Percentiles rank a stretch among this genome's conserved stretches.
Conservation (phyloP, 2,797 vertebrate genomes). For the Molossus molossus region DNA sequence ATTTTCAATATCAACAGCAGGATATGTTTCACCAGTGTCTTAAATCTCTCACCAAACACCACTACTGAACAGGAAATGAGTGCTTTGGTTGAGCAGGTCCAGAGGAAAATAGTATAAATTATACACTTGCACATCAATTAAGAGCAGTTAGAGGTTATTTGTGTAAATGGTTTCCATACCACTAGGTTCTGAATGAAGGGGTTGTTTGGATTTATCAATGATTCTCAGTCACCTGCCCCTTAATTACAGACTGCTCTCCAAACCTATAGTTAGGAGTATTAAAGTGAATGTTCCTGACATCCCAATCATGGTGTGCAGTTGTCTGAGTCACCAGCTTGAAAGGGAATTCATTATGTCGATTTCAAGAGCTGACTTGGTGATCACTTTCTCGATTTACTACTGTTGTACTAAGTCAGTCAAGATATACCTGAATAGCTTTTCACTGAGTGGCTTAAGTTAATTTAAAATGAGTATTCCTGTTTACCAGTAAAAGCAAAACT, state of each 20-base stretch:
- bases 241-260: slow-evolving; percentile 71
- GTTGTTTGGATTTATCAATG: slow-evolving; percentile 75
- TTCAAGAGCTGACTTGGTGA: not conserved
- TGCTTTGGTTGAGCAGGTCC: slow-evolving; percentile 71
- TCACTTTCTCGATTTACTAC: slow-evolving; percentile 53
- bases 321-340: slow-evolving; percentile 62
- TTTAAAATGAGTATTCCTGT: slow-evolving; percentile 17
- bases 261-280: slow-evolving; percentile 71
- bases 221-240: slow-evolving; percentile 73
- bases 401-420: slow-evolving; percentile 33
- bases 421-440: not conserved
- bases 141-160: slow-evolving; percentile 73
- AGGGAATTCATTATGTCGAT: slow-evolving; percentile 38
- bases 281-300: slow-evolving; percentile 61
- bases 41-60: slow-evolving; percentile 44
- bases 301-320: slow-evolving; percentile 24
- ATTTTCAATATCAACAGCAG: not conserved
- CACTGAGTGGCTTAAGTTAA: not conserved
- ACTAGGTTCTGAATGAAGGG: slow-evolving; percentile 39
- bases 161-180: slow-evolving; percentile 73
- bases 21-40: not conserved
- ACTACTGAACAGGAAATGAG: slow-evolving; percentile 70
- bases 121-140: slow-evolving; percentile 73
- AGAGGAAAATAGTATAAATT: slow-evolving; percentile 71
- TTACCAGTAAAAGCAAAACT: not conserved